Evolutionary conservation across 2,888 invertebrate genomes (phyloP), one percentile per base, ranked within the genome.

Genomic region (Trissoscelio sp.): DNA sequence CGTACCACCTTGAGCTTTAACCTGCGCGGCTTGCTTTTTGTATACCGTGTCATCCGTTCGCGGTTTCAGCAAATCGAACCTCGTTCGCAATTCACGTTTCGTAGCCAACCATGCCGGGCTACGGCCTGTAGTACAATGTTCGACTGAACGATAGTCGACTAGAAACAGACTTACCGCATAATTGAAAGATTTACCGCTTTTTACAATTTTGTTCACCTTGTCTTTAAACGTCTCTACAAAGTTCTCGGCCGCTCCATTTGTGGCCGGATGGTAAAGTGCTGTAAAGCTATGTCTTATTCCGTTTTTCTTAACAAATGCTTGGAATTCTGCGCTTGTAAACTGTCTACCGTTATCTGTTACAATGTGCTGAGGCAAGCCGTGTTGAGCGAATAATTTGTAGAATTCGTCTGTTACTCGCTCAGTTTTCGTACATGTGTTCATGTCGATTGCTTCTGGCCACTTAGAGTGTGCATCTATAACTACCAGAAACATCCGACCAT

Each of bases 381-480:
- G 31, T n/a, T n/a, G n/a, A n/a, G n/a, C n/a, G n/a, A n/a, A n/a
- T n/a, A n/a, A n/a, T n/a, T n/a, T n/a, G n/a, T n/a, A n/a, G n/a
- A n/a, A n/a, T n/a, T n/a, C n/a, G n/a, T n/a, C n/a, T n/a, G n/a
- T n/a, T n/a, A n/a, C n/a, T n/a, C n/a, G n/a, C n/a, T n/a, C n/a
- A n/a, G n/a, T n/a, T n/a, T n/a, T n/a, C n/a, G n/a, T n/a, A n/a
- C 20, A 9, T 6, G 20, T n/a, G n/a, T n/a, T n/a, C 53, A 53
- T 53, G 6, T 31, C 28, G 9, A 2, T 28, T 16, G 84, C 46
- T 39, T 86, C 84, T 0, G 80, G 39, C 85, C 84, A 85, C 39
- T 84, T 86, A 1, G 81, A 83, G 34, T 66, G 79, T 1, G 83
- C 79, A 12, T 86, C 85, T 1, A 78, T 55, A 7, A 87, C 80